phyloP scores from a whole-genome alignment of 2,888 invertebrate species.

The Eilema caniola region DNA sequence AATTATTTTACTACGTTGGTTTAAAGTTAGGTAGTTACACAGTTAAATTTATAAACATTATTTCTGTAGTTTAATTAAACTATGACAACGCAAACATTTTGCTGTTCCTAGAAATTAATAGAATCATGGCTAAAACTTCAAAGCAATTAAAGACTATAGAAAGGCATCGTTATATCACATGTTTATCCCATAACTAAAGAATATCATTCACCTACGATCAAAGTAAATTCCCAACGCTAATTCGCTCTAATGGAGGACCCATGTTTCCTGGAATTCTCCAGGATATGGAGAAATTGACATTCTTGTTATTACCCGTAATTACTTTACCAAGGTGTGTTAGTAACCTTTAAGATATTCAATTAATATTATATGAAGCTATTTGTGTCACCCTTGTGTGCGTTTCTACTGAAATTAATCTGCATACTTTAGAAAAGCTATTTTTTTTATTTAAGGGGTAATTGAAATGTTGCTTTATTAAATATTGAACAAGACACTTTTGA shows the following conservation, averaged over 20 bases:
- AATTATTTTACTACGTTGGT: too few relatives aligned
- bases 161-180: not conserved
- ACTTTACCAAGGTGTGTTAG: conserved; percentile 1
- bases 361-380: conserved; percentile 35
- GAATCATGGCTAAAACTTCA: not conserved
- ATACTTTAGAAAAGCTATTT: conserved; percentile 45
- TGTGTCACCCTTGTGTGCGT: conserved; percentile 20
- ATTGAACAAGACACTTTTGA: too few relatives aligned
- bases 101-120: too few relatives aligned
- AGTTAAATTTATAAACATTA: too few relatives aligned
- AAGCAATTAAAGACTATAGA: not conserved
- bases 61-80: too few relatives aligned
- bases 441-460: conserved; percentile 28
- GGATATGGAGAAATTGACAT: conserved; percentile 8
- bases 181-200: not conserved
- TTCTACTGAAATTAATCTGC: conserved; percentile 47
- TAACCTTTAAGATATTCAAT: conserved; percentile 32
- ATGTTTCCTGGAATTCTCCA: not conserved
- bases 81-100: too few relatives aligned
- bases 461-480: too few relatives aligned
- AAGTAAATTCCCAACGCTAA: not conserved
- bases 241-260: conserved; percentile 3
- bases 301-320: not conserved
- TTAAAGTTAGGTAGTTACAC: too few relatives aligned
- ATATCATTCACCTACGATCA: not conserved